Evolutionary conservation across 2,797 vertebrate species (phyloP), one percentile per base, ranked within the genome.

Genomic region (Gymnothorax reevesii): DNA sequence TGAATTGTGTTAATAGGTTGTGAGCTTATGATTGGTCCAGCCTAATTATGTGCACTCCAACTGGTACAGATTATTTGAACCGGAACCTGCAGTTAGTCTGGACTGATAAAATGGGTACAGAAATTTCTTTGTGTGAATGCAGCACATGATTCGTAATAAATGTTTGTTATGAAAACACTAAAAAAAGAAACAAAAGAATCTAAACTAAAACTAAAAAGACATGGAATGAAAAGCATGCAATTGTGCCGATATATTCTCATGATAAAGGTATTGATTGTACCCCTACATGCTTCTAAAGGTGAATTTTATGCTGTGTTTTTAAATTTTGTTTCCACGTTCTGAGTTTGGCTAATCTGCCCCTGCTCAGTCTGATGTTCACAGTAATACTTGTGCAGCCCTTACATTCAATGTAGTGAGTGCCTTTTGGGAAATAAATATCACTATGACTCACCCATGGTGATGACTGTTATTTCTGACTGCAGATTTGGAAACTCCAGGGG

Each of bases 201-300:
- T 88, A 91, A 90, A 92, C 90, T 89, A 83, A 69, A 79, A 79
- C 75, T 49, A 49, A 80, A 80, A 87, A 88, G 62, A 91, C 62
- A 85, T 87, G 85, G 86, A 92, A 90, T 69, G 90, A 92, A 92
- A 90, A 91, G 94, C 95, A 95, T 95, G 94, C 92, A 92, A 66
- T 87, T 89, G 88, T 94, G 90, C 89, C 88, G 88, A 93, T 89
- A 91, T 92, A 90, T 90, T 87, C 89, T 83, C 57, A 91, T 92
- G 89, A 92, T 90, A 90, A 90, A 91, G 92, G 89, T 94, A 91
- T 93, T 93, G 91, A 94, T 89, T 94, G 93, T 94, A 90, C 88
- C 88, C 90, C 86, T 89, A 92, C 88, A 86, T 91, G 91, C 91
- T 94, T 92, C 89, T 91, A 86, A 91, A 86, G 86, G 92, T 87